Evolutionary conservation across 92 coral and sea anemone species (phyloP).

Genomic region (Nematostella vectensis): DNA sequence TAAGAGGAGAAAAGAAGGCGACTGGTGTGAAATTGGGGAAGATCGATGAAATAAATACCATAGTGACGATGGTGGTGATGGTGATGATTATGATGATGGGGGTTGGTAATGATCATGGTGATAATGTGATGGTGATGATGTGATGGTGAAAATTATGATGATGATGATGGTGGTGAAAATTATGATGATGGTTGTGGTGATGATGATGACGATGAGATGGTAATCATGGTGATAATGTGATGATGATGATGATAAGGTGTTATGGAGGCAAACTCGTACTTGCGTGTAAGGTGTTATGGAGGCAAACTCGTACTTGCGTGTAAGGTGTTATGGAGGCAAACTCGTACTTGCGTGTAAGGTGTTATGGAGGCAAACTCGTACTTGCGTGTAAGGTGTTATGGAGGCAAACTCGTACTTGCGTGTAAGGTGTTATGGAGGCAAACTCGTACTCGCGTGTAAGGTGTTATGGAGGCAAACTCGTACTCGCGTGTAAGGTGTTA

Average conservation of each 20-base stretch:
- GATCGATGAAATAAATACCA: not conserved
- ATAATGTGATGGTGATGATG: too few species aligned
- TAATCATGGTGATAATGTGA: too few species aligned
- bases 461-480: not conserved
- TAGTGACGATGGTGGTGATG: too few species aligned
- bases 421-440: constrained; percentile 5
- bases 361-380: constrained; percentile 18
- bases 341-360: constrained; percentile 7
- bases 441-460: constrained; percentile 5
- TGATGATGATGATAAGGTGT: too few species aligned
- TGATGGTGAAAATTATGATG: too few species aligned
- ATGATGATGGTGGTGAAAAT: too few species aligned
- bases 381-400: constrained; percentile 7
- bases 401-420: not conserved
- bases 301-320: not conserved
- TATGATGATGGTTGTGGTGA: too few species aligned
- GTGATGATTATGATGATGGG: too few species aligned
- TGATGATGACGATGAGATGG: too few species aligned
- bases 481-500: constrained; percentile 3
- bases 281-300: constrained; percentile 5
- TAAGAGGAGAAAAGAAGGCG: not conserved
- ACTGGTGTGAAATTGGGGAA: not conserved
- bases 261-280: too few species aligned
- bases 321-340: not conserved
- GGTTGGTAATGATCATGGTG: too few species aligned